Evolutionary conservation across 2,888 invertebrate genomes (phyloP).

Genomic region (Eristalis pertinax): DNA sequence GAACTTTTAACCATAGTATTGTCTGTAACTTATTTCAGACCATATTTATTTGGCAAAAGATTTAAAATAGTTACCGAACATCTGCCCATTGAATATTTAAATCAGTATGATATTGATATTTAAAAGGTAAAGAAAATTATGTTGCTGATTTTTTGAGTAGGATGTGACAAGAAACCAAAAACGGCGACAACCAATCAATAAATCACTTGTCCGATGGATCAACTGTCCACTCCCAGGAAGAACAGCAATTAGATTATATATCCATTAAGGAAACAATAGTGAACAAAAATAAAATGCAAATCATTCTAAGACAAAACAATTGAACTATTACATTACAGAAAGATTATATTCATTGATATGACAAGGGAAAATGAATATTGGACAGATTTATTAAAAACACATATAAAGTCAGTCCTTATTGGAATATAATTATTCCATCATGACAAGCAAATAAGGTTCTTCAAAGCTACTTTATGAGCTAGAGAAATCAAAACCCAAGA

Average conservation of each 20-base stretch:
- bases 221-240: not conserved
- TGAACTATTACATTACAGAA: not conserved
- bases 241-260: not conserved
- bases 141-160: no score
- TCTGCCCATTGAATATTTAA: not conserved
- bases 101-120: not conserved
- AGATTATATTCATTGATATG: not conserved
- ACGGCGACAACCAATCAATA: no score
- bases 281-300: not conserved
- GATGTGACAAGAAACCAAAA: no score
- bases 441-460: not conserved
- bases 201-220: no score
- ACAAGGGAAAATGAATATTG: not conserved
- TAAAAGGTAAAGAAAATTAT: no score
- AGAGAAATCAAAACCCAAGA: not conserved
- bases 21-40: not conserved
- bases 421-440: not conserved
- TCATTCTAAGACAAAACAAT: not conserved
- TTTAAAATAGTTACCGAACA: constrained; percentile 28
- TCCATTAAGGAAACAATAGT: not conserved
- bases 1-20: no score
- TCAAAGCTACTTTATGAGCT: not conserved
- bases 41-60: no score
- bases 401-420: not conserved
- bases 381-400: not conserved